phyloP scores from a whole-genome alignment of 2,113 vertebrate genomes.

The Brachypteracias leptosomus region DNA sequence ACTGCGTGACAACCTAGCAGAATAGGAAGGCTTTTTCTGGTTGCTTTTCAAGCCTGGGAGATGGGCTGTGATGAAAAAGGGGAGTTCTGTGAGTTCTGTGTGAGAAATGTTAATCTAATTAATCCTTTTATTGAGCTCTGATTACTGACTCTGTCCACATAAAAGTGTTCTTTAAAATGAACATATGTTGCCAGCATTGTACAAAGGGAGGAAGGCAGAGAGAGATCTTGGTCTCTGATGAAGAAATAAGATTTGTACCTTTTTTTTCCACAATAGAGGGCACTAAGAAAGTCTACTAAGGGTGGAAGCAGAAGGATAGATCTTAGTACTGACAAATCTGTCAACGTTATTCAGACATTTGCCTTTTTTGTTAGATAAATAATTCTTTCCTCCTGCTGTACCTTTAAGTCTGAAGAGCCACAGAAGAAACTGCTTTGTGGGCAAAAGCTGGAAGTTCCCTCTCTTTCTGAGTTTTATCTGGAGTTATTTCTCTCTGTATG shows the following conservation, averaged over 20 bases:
- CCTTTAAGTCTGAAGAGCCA: background rate
- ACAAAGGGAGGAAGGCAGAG: background rate
- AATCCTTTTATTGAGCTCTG: background rate
- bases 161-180: background rate
- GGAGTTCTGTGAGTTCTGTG: background rate
- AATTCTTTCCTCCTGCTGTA: background rate
- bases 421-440: background rate
- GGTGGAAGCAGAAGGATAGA: background rate
- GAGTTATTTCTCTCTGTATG: background rate
- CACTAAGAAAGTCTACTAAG: background rate
- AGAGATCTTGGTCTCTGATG: background rate
- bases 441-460: background rate
- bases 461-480: background rate
- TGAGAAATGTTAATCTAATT: background rate
- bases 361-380: background rate
- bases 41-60: background rate
- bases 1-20: background rate
- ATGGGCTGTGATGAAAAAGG: background rate
- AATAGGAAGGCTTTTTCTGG: background rate
- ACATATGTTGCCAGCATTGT: background rate
- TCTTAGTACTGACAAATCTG: background rate
- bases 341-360: background rate
- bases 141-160: background rate
- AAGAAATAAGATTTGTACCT: background rate
- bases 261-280: background rate